Evolutionary conservation across 1,140 invertebrate species (phyloP), one percentile per base, ranked within the genome.

Genomic region (Archivesica marissinica): DNA sequence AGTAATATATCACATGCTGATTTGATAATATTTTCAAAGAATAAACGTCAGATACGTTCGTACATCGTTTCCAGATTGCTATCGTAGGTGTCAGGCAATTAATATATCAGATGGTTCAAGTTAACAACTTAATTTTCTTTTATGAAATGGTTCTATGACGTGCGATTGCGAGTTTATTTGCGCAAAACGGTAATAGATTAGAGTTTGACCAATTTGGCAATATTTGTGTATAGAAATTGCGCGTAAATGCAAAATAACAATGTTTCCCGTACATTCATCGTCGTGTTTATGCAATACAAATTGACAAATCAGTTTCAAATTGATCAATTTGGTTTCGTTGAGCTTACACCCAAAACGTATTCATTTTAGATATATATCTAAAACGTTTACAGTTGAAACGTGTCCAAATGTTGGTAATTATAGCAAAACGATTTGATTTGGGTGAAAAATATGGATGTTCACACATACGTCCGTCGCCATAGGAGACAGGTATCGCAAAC

Each of bases 291-390:
- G 59, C 38, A 64, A 64, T 64, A 35, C 28, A 64, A 15, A 33
- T 64, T 64, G 59, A 64, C 59, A 64, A 64, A 64, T 64, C 33
- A 64, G 59, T 64, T 64, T 35, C 59, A 64, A 64, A 64, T 64
- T 33, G 59, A 64, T 64, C 59, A 64, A 64, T 64, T 64, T 64
- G 59, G 59, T 64, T 35, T 25, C 59, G 13, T 30, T 17, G 2
- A 13, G 7, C 59, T 64, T 64, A 64, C 30, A 64, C 9, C 30
- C 28, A 33, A 64, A n/a, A n/a, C n/a, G n/a, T n/a, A n/a, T n/a
- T n/a, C n/a, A 13, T 35, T 35, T 20, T 35, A 35, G 59, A 64
- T 64, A 13, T 2, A 9, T 64, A 64, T 64, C 59, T 35, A 2
- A 64, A 64, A 33, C 13, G 59, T 64, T 64, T 35, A 64, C 59